Conservation (phyloP, 92 coral and sea anemone species). For the Phymanthus crucifer region DNA sequence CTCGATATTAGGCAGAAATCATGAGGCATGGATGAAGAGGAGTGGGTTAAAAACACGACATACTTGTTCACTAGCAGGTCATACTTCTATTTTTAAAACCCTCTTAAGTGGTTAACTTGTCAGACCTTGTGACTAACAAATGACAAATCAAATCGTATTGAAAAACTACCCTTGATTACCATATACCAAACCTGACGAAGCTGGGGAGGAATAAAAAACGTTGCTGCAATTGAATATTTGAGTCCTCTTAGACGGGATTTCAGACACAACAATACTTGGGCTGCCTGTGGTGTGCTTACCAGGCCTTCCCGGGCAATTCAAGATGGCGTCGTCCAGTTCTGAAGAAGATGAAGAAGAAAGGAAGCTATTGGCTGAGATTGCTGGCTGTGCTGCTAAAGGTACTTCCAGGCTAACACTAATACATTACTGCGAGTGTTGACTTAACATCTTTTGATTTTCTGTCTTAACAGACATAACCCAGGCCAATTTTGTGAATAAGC, state of each 20-base stretch:
- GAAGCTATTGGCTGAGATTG: constrained; percentile 67
- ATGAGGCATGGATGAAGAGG: too few species aligned
- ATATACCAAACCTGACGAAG: neutral
- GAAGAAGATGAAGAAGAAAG: constrained; percentile 69
- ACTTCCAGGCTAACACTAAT: neutral
- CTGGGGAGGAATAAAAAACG: too few species aligned
- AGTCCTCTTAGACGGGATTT: neutral
- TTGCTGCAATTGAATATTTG: too few species aligned
- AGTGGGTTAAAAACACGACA: too few species aligned
- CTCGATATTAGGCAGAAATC: too few species aligned
- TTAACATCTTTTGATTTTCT: neutral
- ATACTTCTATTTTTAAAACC: neutral
- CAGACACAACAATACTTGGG: neutral
- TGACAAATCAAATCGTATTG: too few species aligned
- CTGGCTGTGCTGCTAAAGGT: constrained; percentile 68
- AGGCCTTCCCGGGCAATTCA: constrained; percentile 37
- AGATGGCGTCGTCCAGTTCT: constrained; percentile 75
- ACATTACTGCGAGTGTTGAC: neutral
- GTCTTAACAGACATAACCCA: neutral
- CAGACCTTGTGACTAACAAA: neutral
- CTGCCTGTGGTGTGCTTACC: neutral
- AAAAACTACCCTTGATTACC: neutral
- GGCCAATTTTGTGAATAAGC: neutral
- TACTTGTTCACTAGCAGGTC: neutral
- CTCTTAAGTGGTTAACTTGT: neutral